Evolutionary conservation across 2,888 invertebrate species (phyloP).

Genomic region (Chironomus riparius): DNA sequence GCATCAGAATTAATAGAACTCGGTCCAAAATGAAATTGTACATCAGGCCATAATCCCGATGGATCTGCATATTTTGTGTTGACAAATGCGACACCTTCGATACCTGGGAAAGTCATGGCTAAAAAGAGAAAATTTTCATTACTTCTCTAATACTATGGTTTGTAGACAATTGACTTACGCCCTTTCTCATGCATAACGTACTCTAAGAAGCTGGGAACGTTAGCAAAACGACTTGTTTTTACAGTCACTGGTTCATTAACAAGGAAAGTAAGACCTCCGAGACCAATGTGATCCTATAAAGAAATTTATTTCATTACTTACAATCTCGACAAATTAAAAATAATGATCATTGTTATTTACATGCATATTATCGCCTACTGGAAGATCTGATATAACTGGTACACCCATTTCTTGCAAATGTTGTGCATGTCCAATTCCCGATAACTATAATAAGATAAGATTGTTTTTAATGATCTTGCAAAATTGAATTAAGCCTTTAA

Average conservation of each 20-base stretch:
- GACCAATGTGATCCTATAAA: conserved; percentile 63
- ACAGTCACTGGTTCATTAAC: conserved; percentile 72
- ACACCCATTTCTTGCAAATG: conserved; percentile 64
- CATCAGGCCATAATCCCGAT: conserved; percentile 67
- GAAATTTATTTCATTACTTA: neutral
- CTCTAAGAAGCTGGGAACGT: conserved; percentile 66
- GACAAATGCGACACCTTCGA: conserved; percentile 80
- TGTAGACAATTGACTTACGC: neutral
- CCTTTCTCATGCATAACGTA: conserved; percentile 69
- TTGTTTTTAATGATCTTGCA: neutral
- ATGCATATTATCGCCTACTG: conserved; percentile 76
- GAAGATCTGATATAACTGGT: conserved; percentile 62
- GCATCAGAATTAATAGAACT: conserved; percentile 77
- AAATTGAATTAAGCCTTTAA: no score
- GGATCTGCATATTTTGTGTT: conserved; percentile 78
- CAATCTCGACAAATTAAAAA: neutral
- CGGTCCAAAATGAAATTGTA: conserved; percentile 80
- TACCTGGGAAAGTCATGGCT: conserved; percentile 68
- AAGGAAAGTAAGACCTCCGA: conserved; percentile 75
- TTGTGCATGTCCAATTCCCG: conserved; percentile 75
- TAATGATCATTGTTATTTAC: neutral
- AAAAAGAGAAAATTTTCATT: no score
- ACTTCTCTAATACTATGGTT: no score
- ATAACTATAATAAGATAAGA: conserved; percentile 43
- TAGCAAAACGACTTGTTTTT: conserved; percentile 67